phyloP scores from a whole-genome alignment of 1,140 invertebrate genomes.

The Antheraea mylitta region DNA sequence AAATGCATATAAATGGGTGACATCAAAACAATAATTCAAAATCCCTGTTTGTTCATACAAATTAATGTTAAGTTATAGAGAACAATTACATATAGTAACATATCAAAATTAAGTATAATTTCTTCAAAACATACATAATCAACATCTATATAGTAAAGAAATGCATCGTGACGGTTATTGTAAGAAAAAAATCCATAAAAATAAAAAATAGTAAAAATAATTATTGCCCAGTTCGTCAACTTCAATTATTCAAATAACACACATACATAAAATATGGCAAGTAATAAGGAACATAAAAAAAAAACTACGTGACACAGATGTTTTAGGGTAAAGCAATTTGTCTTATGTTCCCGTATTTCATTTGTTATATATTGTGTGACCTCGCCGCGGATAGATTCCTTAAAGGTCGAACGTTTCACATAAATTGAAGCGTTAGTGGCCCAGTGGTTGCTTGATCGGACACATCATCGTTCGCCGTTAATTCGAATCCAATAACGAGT shows the following conservation, averaged over 20 bases:
- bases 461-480: background rate
- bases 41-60: too few relatives aligned
- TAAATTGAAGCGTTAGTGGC: background rate
- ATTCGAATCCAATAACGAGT: background rate
- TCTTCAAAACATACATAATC: too few relatives aligned
- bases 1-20: too few relatives aligned
- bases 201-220: too few relatives aligned
- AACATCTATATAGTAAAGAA: too few relatives aligned
- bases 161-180: too few relatives aligned
- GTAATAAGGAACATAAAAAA: background rate
- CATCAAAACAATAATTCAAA: too few relatives aligned
- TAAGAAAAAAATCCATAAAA: too few relatives aligned
- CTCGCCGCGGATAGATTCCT: background rate
- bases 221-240: too few relatives aligned
- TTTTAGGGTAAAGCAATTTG: conserved; percentile 2
- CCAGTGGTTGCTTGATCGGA: background rate
- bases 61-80: too few relatives aligned
- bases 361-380: background rate
- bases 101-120: too few relatives aligned
- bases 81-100: too few relatives aligned
- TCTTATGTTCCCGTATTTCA: background rate
- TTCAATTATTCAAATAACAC: background rate
- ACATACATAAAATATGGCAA: background rate
- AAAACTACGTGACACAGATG: conserved; percentile 3
- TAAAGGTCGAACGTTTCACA: background rate